Evolutionary conservation across 1,140 invertebrate genomes (phyloP), one percentile per base, ranked within the genome.

Genomic region (Drosophila lowei): DNA sequence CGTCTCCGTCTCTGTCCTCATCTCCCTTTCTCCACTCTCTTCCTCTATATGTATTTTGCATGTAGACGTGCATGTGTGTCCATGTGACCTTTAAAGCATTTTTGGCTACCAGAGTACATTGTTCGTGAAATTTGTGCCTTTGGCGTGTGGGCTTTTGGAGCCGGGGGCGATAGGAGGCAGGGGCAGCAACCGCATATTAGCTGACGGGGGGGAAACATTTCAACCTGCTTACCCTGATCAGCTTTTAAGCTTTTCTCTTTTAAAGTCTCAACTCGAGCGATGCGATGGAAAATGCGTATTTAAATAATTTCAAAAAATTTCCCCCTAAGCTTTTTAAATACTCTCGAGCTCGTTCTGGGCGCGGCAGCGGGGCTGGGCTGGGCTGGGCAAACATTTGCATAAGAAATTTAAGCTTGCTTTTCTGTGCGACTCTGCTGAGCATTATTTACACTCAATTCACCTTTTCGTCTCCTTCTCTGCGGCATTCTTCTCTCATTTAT

Each of bases 391-490:
- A 72, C 42, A 73, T 77, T 77, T 74, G 56, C 52, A 11, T 57
- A 62, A 25, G 50, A 63, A 63, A 52, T 64, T 70, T 59, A 55
- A 77, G 63, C 34, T 38, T 38, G 34, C 34, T 13, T 38, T 13
- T 13, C 11, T 13, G 34, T 38, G 34, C 34, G 1, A 68, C 54
- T 62, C 46, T 58, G 30, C 60, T 60, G 38, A 68, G 70, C 54
- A 67, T 77, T 77, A 74, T 52, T 77, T 77, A 74, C 71, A 77
- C 74, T 77, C 74, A 74, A 77, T 77, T 77, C 74, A 64, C 30
- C 64, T 53, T 49, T 70, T 64, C 9, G 43, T 8, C 28, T 42
- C 42, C 11, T 38, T 3, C 34, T 4, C 34, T 38, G 34, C 34
- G 11, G 34, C 34, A 38, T 38, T 38, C 53, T 53, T 62, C 54